phyloP scores from a whole-genome alignment of 2,113 vertebrate species.

The Sebastes fasciatus region DNA sequence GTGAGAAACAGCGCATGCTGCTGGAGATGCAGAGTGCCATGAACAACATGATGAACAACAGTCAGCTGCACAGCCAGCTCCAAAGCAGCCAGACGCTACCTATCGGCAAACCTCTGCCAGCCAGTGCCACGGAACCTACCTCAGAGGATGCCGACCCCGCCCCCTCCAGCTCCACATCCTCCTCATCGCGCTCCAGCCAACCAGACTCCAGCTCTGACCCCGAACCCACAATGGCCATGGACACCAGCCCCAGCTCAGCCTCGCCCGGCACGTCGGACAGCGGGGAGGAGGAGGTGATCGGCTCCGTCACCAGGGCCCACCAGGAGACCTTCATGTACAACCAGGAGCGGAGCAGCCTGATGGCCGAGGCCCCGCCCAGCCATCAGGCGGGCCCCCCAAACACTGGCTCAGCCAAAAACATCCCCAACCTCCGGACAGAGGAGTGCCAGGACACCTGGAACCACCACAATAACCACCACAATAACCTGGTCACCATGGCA shows the following conservation, averaged over 20 bases:
- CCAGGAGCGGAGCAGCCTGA: slow-evolving; percentile 86
- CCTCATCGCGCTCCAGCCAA: slow-evolving; percentile 58
- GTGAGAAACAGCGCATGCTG: slow-evolving; percentile 97
- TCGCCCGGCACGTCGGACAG: slow-evolving; percentile 83
- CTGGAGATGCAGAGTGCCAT: slow-evolving; percentile 98
- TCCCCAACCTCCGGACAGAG: slow-evolving; percentile 50
- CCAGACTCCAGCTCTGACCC: slow-evolving; percentile 66
- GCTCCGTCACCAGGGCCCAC: slow-evolving; percentile 90
- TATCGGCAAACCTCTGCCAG: slow-evolving; percentile 34
- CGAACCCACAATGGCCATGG: slow-evolving; percentile 67
- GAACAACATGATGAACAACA: slow-evolving; percentile 96
- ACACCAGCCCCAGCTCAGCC: slow-evolving; percentile 76
- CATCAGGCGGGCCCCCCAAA: slow-evolving; percentile 56
- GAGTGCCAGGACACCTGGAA: slow-evolving; percentile 79
- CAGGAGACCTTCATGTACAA: slow-evolving; percentile 96
- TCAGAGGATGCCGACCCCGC: slow-evolving; percentile 73
- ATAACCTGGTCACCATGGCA: slow-evolving; percentile 72
- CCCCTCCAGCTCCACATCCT: slow-evolving; percentile 70
- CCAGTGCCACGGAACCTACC: slow-evolving; percentile 51
- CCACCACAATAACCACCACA: slow-evolving; percentile 79
- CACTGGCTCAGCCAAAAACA: not conserved
- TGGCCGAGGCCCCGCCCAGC: slow-evolving; percentile 57
- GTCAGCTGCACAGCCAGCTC: slow-evolving; percentile 72
- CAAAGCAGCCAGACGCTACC: slow-evolving; percentile 60
- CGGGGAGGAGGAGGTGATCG: slow-evolving; percentile 91